Evolutionary conservation across 2,113 vertebrate genomes (phyloP).

Genomic region (Scomber scombrus): DNA sequence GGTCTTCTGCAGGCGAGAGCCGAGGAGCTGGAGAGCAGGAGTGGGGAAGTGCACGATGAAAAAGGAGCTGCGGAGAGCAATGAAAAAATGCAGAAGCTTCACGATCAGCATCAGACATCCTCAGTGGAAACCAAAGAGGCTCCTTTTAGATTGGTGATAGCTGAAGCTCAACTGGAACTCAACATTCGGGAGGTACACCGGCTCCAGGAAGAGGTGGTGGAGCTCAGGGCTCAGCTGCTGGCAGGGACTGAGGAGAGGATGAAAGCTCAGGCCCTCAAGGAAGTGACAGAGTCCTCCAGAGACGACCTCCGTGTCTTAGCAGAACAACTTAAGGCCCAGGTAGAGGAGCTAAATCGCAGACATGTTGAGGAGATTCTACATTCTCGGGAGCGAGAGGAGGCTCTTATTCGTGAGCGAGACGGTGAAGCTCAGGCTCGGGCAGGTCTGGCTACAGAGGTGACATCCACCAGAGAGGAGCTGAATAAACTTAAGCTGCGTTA

Average conservation of each 20-base stretch:
- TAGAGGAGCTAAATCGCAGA: conserved; percentile 88
- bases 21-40: conserved; percentile 74
- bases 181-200: conserved; percentile 84
- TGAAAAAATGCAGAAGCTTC: conserved; percentile 70
- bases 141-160: conserved; percentile 78
- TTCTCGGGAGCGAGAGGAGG: conserved; percentile 85
- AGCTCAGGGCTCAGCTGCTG: conserved; percentile 86
- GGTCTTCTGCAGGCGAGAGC: conserved; percentile 77
- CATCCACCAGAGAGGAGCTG: conserved; percentile 84
- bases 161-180: conserved; percentile 87
- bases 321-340: conserved; percentile 91
- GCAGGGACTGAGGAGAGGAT: conserved; percentile 82
- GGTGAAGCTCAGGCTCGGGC: conserved; percentile 70
- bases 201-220: conserved; percentile 83
- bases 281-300: conserved; percentile 80
- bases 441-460: conserved; percentile 80
- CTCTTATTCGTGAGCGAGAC: conserved; percentile 79
- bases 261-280: conserved; percentile 86
- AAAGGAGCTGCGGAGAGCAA: conserved; percentile 82
- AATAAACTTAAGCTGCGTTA: conserved; percentile 77
- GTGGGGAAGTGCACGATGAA: conserved; percentile 75
- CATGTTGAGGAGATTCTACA: conserved; percentile 89
- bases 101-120: conserved; percentile 40
- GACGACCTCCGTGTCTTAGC: conserved; percentile 85
- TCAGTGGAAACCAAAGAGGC: conserved; percentile 76